Evolutionary conservation across 2,797 vertebrate species (phyloP), one percentile per base, ranked within the genome.

Genomic region (Anguilla anguilla): DNA sequence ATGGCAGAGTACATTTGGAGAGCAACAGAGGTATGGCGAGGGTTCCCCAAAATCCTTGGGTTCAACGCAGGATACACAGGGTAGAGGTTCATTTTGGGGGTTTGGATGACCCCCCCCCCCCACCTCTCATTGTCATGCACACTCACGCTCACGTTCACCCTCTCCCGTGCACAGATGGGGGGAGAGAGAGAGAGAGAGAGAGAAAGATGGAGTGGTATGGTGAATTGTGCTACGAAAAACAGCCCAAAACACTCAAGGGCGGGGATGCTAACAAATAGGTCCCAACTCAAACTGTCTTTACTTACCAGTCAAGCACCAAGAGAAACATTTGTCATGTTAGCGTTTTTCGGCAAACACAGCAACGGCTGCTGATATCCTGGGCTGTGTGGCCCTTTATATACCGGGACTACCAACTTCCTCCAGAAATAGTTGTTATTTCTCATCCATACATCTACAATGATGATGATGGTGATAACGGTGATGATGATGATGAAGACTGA

Each of bases 181-280:
- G 83, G 39, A 81, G 19, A 46, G 57, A 64, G 35, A 31, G 59
- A 85, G 84, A 31, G 22, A 17, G 19, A 61, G 6, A 67, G 74
- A 49, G 9, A 82, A 93, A 94, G 88, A 90, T 85, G 11, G 51
- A 53, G 51, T 85, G 90, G 87, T 87, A 89, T 74, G 93, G 92
- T 95, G 90, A 92, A 88, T 90, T 87, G 83, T 88, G 10, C 84
- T 77, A 39, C 74, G 86, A 90, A 89, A 81, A 88, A 86, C 77
- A 11, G n/a, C 2, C 28, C 10, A 3, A 13, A 35, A 72, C 15
- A 72, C 57, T 35, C 6, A 6, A 35, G 67, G 22, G 28, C 67
- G 77, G 77, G 64, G 51, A 86, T 89, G 89, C 85, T 69, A 22
- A 31, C n/a, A 25, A 49, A 46, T 2, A 85, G 25, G 5, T 35